Conservation (phyloP, 2,888 invertebrate genomes). For the Myopa tessellatipennis region DNA sequence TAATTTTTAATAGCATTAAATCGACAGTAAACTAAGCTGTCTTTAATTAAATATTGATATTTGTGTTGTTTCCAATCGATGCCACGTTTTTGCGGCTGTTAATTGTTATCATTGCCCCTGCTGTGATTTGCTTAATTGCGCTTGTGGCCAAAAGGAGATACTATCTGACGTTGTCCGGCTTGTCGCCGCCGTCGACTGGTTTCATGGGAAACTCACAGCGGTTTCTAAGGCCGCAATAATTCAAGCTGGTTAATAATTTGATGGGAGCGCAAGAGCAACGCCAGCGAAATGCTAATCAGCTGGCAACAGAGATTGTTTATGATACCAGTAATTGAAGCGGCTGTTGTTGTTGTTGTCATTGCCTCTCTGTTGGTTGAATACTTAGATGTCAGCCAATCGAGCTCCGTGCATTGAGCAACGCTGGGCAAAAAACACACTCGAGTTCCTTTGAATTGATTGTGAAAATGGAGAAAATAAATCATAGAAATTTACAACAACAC, state of each 20-base stretch:
- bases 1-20: background rate
- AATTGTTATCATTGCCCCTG: slow-evolving; percentile 4
- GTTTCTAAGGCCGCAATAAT: slow-evolving; percentile 6
- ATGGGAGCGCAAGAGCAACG: background rate
- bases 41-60: background rate
- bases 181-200: background rate
- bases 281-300: slow-evolving; percentile 21
- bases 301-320: background rate
- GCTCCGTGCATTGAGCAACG: too few relatives aligned
- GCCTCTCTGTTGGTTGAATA: background rate
- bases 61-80: background rate
- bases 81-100: background rate
- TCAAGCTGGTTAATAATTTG: background rate
- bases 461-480: too few relatives aligned
- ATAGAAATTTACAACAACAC: too few relatives aligned
- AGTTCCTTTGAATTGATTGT: too few relatives aligned
- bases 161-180: background rate
- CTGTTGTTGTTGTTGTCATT: background rate
- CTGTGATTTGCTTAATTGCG: slow-evolving; percentile 26
- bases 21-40: background rate
- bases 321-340: background rate
- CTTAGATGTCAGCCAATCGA: background rate
- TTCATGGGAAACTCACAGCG: slow-evolving; percentile 19
- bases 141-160: background rate
- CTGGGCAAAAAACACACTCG: too few relatives aligned